Base-by-base conservation (phyloP, 2,888 invertebrate species). In the Ditula angustiorana region DNA sequence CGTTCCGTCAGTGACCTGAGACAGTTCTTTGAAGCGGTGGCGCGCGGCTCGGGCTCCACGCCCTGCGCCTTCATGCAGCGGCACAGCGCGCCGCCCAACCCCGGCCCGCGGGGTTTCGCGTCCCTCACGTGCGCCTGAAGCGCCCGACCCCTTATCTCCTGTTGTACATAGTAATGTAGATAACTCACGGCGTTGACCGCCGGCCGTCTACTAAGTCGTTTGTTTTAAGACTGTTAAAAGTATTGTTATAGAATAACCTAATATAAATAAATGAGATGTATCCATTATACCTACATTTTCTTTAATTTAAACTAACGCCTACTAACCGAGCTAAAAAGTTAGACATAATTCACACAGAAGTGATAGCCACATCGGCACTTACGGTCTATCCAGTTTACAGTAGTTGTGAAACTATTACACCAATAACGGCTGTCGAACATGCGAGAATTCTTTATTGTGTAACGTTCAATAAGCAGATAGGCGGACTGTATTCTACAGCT, bases 11-110 rank as follows among this genome's bases (percentile, higher is more conserved):
- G 95, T 62, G 95, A 96, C 78, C 94, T 96, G 86, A 94, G 96
- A 71, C 94, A 95, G 82, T 95, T 95, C 85, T 96, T 96, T 83
- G 96, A 95, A 78, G 94, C 94, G 44, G 93, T 94, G 69, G 92
- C 92, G 71, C 87, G 91, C 74, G 90, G 92, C 70, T 82, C 86
- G 72, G 85, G 86, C 46, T 71, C 82, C 61, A 56, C 59, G 26
- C 79, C 80, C 67, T 79, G 83, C 19, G 74, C 76, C n/a, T 80
- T 79, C 52, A 64, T 81, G 53, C 88, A 84, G 72, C 79, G 88
- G 11, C 84, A 85, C 77, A 87, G 88, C 71, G 90, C 83, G 52
- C 88, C 89, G 24, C 83, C 86, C 5, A 79, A 84, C 69, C 80
- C 87, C 67, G 79, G 78, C 70, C 82, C 88, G 73, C 88, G 90